Conservation (phyloP, 1,140 invertebrate species). For the Pomacea maculata region DNA sequence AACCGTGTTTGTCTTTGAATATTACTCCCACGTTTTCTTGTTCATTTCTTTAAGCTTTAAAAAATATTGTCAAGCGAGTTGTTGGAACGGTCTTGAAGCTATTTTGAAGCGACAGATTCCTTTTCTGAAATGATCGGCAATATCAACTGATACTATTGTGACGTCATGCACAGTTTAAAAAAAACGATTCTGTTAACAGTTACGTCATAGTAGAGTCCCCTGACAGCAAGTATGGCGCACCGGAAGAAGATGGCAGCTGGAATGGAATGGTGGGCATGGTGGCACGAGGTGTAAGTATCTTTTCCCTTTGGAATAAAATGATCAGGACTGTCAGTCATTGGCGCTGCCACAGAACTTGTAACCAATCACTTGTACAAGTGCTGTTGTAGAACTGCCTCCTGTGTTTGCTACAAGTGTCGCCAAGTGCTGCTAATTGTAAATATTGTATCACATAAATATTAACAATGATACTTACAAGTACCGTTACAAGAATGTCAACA, state of each 20-base stretch:
- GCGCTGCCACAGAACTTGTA: too few species aligned
- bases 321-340: too few species aligned
- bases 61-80: not conserved
- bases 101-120: not conserved
- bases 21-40: not conserved
- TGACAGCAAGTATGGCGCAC: constrained; percentile 60
- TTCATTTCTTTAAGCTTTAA: not conserved
- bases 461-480: too few species aligned
- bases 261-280: constrained; percentile 65
- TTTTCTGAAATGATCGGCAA: not conserved
- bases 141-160: not conserved
- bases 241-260: constrained; percentile 58
- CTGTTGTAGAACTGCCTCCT: too few species aligned
- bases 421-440: too few species aligned
- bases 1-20: not conserved
- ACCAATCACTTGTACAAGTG: too few species aligned
- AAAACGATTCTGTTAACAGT: constrained; percentile 34
- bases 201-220: constrained; percentile 50
- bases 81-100: not conserved
- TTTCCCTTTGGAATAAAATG: too few species aligned
- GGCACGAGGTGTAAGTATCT: constrained; percentile 48
- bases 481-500: too few species aligned
- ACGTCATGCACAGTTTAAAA: not conserved
- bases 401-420: too few species aligned
- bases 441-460: too few species aligned